These are phyloP conservation scores for Drosophila rufa DNA, from an alignment of 1,140 invertebrate genomes.

Conservation along the genomic window DNA sequence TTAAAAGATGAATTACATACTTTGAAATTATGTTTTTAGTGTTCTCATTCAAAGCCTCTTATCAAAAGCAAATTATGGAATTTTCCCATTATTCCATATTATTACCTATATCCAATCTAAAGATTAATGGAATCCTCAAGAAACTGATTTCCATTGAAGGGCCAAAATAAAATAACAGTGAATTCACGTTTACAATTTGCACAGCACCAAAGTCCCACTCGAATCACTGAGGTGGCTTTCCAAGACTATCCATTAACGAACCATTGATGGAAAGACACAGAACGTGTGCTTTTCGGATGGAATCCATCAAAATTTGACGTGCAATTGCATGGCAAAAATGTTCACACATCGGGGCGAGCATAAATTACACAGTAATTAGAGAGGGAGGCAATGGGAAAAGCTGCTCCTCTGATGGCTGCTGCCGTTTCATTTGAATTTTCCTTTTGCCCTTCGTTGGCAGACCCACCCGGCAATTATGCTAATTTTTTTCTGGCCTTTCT, in stretches of 20 bases:
- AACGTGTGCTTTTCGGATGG: conserved; percentile 1
- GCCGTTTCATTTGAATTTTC: conserved; percentile 54
- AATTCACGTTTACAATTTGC: background rate
- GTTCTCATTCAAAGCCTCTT: background rate
- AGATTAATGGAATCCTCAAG: background rate
- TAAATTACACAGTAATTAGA: conserved; percentile 58
- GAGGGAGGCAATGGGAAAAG: conserved; percentile 6
- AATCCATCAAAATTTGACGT: conserved; percentile 62
- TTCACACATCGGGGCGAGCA: conserved; percentile 31
- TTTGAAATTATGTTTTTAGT: too few relatives aligned
- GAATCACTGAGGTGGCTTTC: background rate
- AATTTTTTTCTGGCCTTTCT: conserved; percentile 59
- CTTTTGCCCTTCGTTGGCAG: background rate
- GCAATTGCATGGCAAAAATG: conserved; percentile 37
- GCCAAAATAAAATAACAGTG: background rate
- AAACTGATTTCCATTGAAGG: background rate
- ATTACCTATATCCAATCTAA: too few relatives aligned
- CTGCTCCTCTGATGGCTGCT: background rate
- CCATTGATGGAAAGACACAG: conserved; percentile 22
- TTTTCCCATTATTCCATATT: too few relatives aligned
- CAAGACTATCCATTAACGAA: conserved; percentile 5
- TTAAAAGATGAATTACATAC: background rate
- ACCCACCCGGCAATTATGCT: conserved; percentile 58
- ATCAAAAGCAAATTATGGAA: background rate
- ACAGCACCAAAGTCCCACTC: background rate